Base-by-base conservation (phyloP, 1,140 invertebrate genomes). In the Lepeophtheirus salmonis region DNA sequence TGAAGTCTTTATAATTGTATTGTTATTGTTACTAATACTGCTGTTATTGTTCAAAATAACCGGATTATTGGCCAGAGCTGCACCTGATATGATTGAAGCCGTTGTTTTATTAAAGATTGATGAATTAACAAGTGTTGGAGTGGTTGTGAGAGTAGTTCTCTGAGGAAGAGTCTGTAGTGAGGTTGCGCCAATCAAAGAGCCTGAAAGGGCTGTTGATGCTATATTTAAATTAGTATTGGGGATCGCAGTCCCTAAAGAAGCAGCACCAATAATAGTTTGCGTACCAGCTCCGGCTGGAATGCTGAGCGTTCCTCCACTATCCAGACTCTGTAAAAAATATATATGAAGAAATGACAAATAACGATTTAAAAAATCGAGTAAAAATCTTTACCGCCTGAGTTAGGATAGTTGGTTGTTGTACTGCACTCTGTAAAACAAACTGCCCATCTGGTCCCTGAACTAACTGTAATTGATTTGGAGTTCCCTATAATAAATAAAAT, bases 361-460 rank as follows among this genome's bases (percentile, higher is more conserved):
- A 41, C 6, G 30, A n/a, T 41, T 41, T 10, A 41, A 41, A 10
- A 41, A 10, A n/a, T 41, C n/a, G 30, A 41, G 30, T n/a, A 56
- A 6, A 25, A 22, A 20, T 4, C 20, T 25, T 22, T 14, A 56
- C 17, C 3, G 50, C 50, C 16, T 52, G 50, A 18, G 50, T 52
- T 10, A 52, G 25, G 41, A n/a, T 50, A 24, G 56, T 58, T 30
- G 56, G 16, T 12, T 17, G 56, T 57, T 41, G 30, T 2, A 26
- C 18, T 20, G 50, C 21, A 24, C 50, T 61, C 51, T 61, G 59
- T 2, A 61, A 50, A 26, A 61, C 25, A 17, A 56, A 61, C 26
- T 52, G 50, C 3, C 51, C 57, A 23, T 60, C 49, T 2, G 57
- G 59, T 2, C 59, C 59, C 25, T 53, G 57, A 2, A 60, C 49